A percentile compares a stretch with the other conserved stretches of the same genome.
phyloP scores from a whole-genome alignment of 2,797 vertebrate species.

The Mallotus villosus region DNA sequence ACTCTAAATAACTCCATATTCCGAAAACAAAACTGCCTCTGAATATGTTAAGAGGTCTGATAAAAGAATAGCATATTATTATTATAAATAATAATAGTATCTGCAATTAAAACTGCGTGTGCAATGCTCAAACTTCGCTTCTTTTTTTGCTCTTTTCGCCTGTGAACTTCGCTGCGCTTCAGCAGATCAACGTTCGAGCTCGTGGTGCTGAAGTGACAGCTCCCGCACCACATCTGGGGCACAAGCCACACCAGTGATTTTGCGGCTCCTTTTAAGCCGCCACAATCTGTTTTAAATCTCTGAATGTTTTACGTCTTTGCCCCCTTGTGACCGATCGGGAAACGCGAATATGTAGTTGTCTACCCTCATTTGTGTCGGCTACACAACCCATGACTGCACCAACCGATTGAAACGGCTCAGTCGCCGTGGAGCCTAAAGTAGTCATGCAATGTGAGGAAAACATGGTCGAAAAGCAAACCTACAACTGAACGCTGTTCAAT shows the following conservation, averaged over 20 bases:
- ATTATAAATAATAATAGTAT: too few relatives aligned
- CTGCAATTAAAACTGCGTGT: too few relatives aligned
- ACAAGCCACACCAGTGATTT: constrained; percentile 20
- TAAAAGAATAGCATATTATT: too few relatives aligned
- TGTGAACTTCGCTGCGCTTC: constrained; percentile 16
- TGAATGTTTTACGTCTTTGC: not conserved
- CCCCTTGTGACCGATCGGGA: not conserved
- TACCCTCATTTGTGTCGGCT: too few relatives aligned
- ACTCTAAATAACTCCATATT: not conserved
- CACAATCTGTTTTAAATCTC: not conserved
- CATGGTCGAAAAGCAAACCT: not conserved
- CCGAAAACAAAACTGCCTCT: too few relatives aligned
- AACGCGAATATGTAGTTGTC: not conserved
- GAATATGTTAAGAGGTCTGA: too few relatives aligned
- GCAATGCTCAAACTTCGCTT: too few relatives aligned
- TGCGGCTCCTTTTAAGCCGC: not conserved
- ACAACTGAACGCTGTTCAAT: not conserved
- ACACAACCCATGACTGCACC: too few relatives aligned
- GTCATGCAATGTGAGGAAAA: too few relatives aligned
- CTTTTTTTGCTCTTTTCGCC: not conserved
- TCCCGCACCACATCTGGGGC: constrained; percentile 46
- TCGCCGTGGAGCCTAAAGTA: too few relatives aligned
- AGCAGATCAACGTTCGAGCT: constrained; percentile 16
- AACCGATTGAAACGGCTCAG: too few relatives aligned
- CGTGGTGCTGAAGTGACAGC: constrained; percentile 48